Evolutionary conservation across 2,113 vertebrate genomes (phyloP).

Genomic region (rabbit (Oryctolagus cuniculus)): mOryCun1.1 NC_091453.1:48821001-48821500

Average conservation of each 20-base stretch:
- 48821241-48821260: background rate
- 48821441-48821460: background rate
- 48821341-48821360: background rate
- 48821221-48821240: background rate
- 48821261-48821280: background rate
- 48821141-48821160: background rate
- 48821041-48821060: background rate
- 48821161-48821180: background rate
- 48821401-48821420: background rate
- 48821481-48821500: background rate
- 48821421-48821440: background rate
- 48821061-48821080: background rate
- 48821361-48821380: background rate
- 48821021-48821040: background rate
- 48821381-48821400: background rate
- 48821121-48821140: background rate
- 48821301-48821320: background rate
- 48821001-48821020: background rate
- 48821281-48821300: background rate
- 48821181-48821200: background rate
- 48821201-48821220: background rate
- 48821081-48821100: background rate
- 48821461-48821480: background rate
- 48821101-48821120: background rate
- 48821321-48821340: background rate